Conservation (phyloP, 2,888 invertebrate species). For the Bellardia pandia region DNA sequence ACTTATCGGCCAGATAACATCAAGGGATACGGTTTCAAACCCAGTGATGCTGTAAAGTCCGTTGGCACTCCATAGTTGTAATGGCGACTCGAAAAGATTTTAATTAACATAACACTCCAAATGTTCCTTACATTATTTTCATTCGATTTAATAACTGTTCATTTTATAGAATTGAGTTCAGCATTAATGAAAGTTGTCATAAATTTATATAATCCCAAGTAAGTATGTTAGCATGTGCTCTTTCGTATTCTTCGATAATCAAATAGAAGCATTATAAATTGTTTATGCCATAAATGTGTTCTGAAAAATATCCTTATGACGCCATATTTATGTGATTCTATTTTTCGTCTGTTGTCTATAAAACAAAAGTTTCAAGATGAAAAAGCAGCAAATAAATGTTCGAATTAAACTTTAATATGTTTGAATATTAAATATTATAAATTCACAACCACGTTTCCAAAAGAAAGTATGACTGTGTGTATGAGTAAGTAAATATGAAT, state of each 20-base stretch:
- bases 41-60: too few relatives aligned
- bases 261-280: conserved; percentile 27
- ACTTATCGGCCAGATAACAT: too few relatives aligned
- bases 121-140: neutral
- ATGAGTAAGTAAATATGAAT: neutral
- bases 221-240: conserved; percentile 23
- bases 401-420: conserved; percentile 33
- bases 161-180: conserved; percentile 13
- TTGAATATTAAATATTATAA: conserved; percentile 42
- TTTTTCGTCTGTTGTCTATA: conserved; percentile 19
- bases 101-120: neutral
- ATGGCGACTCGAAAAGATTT: too few relatives aligned
- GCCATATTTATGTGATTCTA: conserved; percentile 36
- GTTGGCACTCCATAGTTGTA: too few relatives aligned
- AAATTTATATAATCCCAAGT: conserved; percentile 12
- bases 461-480: neutral
- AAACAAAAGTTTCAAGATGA: conserved; percentile 17
- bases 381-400: conserved; percentile 24
- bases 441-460: conserved; percentile 27
- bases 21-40: too few relatives aligned
- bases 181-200: conserved; percentile 21
- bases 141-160: neutral
- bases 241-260: conserved; percentile 1
- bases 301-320: conserved; percentile 32
- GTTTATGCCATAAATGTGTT: conserved; percentile 9